Evolutionary conservation across 2,888 invertebrate species (phyloP).

Genomic region (Luperina nickerlii): DNA sequence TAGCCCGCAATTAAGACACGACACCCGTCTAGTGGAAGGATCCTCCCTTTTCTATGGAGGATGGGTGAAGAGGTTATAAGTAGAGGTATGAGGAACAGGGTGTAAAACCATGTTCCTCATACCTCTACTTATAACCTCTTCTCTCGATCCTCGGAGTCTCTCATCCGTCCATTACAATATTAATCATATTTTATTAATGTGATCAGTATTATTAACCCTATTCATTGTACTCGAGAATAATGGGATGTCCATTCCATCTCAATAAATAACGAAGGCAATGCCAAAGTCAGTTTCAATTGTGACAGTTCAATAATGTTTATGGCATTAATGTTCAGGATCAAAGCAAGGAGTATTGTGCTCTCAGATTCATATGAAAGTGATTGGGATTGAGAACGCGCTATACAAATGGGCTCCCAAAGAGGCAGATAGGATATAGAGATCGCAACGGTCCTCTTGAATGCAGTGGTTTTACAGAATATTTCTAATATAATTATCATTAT

Average conservation of each 20-base stretch:
- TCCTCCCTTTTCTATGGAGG: background rate
- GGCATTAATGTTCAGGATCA: conserved; percentile 33
- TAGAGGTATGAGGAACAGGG: too few species aligned
- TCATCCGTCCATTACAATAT: background rate
- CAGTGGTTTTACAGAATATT: background rate
- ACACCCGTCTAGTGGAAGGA: background rate
- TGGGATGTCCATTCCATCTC: conserved; percentile 17
- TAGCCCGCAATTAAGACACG: background rate
- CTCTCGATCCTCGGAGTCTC: too few species aligned
- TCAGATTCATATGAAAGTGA: background rate
- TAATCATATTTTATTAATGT: conserved; percentile 22
- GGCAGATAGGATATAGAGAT: background rate
- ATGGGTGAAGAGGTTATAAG: too few species aligned
- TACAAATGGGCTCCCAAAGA: background rate
- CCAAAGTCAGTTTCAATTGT: conserved; percentile 36
- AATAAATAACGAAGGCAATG: conserved; percentile 31
- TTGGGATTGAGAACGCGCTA: background rate
- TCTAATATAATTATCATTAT: background rate
- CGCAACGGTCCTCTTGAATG: too few species aligned
- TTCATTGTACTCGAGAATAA: conserved; percentile 37
- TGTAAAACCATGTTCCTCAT: background rate
- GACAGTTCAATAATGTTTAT: conserved; percentile 24
- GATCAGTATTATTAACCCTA: conserved; percentile 29
- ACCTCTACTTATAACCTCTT: background rate
- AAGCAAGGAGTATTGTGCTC: conserved; percentile 15